Evolutionary conservation across 2,797 vertebrate genomes (phyloP).

Genomic region (Choloepus didactylus): DNA sequence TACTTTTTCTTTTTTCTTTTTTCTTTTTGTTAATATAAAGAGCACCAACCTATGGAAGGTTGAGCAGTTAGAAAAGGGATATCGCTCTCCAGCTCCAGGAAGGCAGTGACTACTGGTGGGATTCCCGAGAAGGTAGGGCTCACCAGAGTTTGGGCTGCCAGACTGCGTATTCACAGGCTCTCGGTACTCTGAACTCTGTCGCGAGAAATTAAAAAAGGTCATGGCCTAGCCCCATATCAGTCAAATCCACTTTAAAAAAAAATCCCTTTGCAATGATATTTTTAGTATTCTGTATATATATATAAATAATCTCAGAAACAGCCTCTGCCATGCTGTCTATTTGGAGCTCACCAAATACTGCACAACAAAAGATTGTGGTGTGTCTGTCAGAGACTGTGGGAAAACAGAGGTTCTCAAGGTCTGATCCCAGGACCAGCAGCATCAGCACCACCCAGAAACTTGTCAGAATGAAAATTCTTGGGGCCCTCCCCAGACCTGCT

Average conservation of each 20-base stretch:
- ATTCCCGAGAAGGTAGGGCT: background rate
- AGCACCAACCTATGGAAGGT: background rate
- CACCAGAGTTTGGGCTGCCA: background rate
- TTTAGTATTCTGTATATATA: background rate
- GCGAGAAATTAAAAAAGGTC: background rate
- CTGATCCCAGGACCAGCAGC: background rate
- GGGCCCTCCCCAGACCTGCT: background rate
- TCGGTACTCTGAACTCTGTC: background rate
- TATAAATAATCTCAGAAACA: background rate
- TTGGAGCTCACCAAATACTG: background rate
- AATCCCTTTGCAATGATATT: background rate
- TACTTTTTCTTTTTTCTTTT: background rate
- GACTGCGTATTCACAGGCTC: background rate
- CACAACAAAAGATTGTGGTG: background rate
- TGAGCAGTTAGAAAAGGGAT: background rate
- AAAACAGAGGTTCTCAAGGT: background rate
- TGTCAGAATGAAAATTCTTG: background rate
- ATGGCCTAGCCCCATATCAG: background rate
- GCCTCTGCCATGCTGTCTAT: background rate
- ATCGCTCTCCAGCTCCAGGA: background rate
- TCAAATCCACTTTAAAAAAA: background rate
- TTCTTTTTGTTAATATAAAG: background rate
- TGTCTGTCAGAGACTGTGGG: fast-evolving
- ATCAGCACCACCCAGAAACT: background rate
- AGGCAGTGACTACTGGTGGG: fast-evolving